Percentiles rank a stretch among this genome's conserved stretches.
Conservation (phyloP, 2,797 vertebrate species). For the Chromobotia macracanthus region DNA sequence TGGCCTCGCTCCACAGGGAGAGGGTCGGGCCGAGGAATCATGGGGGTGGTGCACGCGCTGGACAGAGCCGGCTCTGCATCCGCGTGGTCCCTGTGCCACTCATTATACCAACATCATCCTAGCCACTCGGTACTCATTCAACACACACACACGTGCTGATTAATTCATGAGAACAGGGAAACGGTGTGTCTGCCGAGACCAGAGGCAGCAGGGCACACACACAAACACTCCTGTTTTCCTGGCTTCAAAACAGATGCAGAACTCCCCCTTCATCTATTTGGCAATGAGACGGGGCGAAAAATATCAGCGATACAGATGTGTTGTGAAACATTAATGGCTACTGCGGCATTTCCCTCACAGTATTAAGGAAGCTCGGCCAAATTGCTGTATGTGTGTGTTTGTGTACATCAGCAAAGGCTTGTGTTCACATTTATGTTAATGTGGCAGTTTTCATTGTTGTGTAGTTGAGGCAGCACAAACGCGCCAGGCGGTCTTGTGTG, state of each 20-base stretch:
- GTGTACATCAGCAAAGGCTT: neutral
- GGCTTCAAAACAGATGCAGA: slow-evolving; percentile 52
- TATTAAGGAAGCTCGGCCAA: slow-evolving; percentile 67
- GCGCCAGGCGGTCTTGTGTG: slow-evolving; percentile 47
- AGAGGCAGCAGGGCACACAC: slow-evolving; percentile 39
- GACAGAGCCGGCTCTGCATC: slow-evolving; percentile 65
- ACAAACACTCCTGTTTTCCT: slow-evolving; percentile 44
- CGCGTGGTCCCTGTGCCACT: slow-evolving; percentile 79
- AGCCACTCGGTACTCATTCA: slow-evolving; percentile 83
- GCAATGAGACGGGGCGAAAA: slow-evolving; percentile 55
- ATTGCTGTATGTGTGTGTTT: slow-evolving; percentile 52
- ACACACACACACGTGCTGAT: slow-evolving; percentile 73
- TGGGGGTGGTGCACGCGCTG: slow-evolving; percentile 68
- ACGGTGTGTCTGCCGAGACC: slow-evolving; percentile 85
- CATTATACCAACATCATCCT: slow-evolving; percentile 89
- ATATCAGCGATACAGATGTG: slow-evolving; percentile 67
- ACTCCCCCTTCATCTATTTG: slow-evolving; percentile 52
- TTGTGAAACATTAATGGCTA: slow-evolving; percentile 89
- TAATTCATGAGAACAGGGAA: slow-evolving; percentile 92
- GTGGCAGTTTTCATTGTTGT: slow-evolving; percentile 65
- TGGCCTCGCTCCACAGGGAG: slow-evolving; percentile 70
- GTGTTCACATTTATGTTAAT: slow-evolving; percentile 58
- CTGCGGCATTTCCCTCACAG: slow-evolving; percentile 76
- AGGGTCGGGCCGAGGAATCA: slow-evolving; percentile 56
- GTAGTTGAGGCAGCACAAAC: slow-evolving; percentile 76